These are phyloP conservation scores for Sycobia sp. DNA, from an alignment of 1,140 invertebrate species.

Conservation along the genomic window DNA sequence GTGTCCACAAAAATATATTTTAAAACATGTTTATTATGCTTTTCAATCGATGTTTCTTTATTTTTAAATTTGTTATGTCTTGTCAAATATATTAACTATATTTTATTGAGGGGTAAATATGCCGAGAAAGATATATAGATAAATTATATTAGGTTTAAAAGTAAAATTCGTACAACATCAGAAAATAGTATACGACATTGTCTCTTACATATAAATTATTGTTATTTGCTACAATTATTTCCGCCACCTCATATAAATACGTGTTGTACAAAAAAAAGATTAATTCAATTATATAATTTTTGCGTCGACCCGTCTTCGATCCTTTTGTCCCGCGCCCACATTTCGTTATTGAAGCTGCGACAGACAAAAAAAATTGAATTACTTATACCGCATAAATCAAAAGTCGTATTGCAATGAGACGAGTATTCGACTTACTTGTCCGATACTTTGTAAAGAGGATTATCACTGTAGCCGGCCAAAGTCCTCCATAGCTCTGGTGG, in stretches of 20 bases:
- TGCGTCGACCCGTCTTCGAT: constrained; percentile 1
- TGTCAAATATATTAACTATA: too few species aligned
- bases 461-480: constrained; percentile 47
- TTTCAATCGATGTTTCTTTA: background rate
- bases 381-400: background rate
- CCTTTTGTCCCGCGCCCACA: constrained; percentile 47
- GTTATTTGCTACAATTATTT: constrained; percentile 9
- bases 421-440: constrained; percentile 51
- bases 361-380: constrained; percentile 6
- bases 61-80: too few species aligned
- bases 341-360: constrained; percentile 46
- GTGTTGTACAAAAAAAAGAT: constrained; percentile 10
- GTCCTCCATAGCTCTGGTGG: constrained; percentile 51
- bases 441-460: constrained; percentile 33
- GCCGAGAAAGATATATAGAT: too few species aligned
- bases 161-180: too few species aligned
- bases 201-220: too few species aligned
- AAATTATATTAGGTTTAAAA: too few species aligned
- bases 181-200: too few species aligned
- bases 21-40: too few species aligned
- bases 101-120: too few species aligned
- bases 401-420: background rate
- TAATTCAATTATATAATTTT: constrained; percentile 12
- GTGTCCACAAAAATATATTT: too few species aligned
- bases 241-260: constrained; percentile 8